Percentiles rank a stretch among this genome's conserved stretches.
phyloP scores from a whole-genome alignment of 2,888 invertebrate genomes.

The Orthosia gothica region DNA sequence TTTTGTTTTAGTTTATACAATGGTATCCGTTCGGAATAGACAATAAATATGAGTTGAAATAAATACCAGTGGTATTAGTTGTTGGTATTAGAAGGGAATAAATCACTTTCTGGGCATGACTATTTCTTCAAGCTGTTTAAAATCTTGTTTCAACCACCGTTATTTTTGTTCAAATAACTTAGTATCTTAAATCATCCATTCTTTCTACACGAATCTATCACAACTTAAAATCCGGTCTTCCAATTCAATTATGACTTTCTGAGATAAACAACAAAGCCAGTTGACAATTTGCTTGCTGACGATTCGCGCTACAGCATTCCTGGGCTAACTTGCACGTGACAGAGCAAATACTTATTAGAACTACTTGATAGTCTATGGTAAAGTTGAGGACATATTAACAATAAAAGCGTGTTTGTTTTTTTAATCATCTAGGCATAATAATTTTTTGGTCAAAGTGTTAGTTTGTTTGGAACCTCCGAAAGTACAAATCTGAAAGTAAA shows the following conservation, averaged over 20 bases:
- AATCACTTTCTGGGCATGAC: background rate
- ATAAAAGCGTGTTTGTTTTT: background rate
- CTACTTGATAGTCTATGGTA: slow-evolving; percentile 65
- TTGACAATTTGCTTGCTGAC: slow-evolving; percentile 21
- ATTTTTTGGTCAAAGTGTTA: too few relatives aligned
- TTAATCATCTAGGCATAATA: too few relatives aligned
- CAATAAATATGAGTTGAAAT: too few relatives aligned
- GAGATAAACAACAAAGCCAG: slow-evolving; percentile 16
- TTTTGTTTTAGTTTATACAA: too few relatives aligned
- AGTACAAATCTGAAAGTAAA: too few relatives aligned
- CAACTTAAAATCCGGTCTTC: background rate
- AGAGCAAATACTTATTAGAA: slow-evolving; percentile 79
- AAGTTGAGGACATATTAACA: slow-evolving; percentile 29
- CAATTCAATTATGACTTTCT: slow-evolving; percentile 27
- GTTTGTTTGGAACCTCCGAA: too few relatives aligned
- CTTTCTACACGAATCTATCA: background rate
- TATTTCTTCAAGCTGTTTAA: background rate
- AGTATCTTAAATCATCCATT: background rate
- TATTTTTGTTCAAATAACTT: background rate
- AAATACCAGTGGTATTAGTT: too few relatives aligned
- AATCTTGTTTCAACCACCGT: background rate
- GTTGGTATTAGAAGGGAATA: too few relatives aligned
- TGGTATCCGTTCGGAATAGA: too few relatives aligned
- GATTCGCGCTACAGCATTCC: slow-evolving; percentile 22
- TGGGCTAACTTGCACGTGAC: slow-evolving; percentile 66